Percentiles rank a stretch among this genome's conserved stretches.
These are phyloP conservation scores for Asobara japonica DNA, from an alignment of 1,140 invertebrate species.

Conservation along the genomic window DNA sequence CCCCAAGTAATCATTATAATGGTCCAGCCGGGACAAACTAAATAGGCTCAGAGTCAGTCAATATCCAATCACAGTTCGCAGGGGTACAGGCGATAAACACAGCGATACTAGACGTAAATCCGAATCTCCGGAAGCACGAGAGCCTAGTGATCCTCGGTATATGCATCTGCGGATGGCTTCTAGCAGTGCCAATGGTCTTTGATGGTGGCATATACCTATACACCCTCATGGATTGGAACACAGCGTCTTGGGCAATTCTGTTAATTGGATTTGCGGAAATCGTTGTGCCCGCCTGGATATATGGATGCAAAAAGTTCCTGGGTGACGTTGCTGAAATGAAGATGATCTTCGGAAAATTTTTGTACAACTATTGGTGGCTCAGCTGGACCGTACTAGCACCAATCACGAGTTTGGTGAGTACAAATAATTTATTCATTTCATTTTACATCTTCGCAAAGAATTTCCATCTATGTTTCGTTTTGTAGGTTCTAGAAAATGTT, in stretches of 20 bases:
- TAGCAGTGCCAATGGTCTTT: conserved; percentile 76
- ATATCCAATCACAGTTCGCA: conserved; percentile 70
- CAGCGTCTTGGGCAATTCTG: conserved; percentile 84
- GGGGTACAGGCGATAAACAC: conserved; percentile 84
- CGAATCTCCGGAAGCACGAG: conserved; percentile 71
- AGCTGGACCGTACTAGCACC: conserved; percentile 70
- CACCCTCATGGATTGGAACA: conserved; percentile 83
- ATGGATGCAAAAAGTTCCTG: conserved; percentile 73
- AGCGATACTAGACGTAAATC: conserved; percentile 77
- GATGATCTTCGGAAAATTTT: conserved; percentile 66
- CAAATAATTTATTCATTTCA: too few species aligned
- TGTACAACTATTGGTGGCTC: conserved; percentile 68
- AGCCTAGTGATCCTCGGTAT: conserved; percentile 71
- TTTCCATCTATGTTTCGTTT: conserved; percentile 22
- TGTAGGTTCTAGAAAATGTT: background rate
- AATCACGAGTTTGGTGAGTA: conserved; percentile 67
- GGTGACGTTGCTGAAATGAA: conserved; percentile 69
- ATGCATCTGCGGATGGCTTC: conserved; percentile 72
- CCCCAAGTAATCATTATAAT: background rate
- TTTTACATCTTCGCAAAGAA: too few species aligned
- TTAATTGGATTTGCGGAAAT: conserved; percentile 80
- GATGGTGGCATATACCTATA: conserved; percentile 79
- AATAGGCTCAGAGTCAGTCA: background rate
- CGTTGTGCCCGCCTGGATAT: conserved; percentile 75
- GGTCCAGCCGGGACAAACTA: background rate